Percentiles rank a stretch among this genome's conserved stretches.
Conservation (phyloP, 1,140 invertebrate genomes). For the Rhagoletis zephyria region DNA sequence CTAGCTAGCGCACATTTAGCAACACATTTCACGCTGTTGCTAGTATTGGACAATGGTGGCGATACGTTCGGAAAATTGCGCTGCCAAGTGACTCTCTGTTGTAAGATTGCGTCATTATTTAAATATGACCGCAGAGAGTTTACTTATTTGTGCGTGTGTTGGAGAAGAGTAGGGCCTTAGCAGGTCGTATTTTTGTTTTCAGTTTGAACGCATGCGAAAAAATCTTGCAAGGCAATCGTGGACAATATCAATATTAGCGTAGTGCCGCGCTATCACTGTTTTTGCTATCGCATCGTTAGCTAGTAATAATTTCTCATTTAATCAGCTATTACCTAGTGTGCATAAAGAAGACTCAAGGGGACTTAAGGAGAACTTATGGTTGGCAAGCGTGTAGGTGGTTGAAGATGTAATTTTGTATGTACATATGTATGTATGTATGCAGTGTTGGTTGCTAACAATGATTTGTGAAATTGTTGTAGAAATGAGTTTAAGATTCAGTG, state of each 20-base stretch:
- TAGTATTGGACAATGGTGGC: neutral
- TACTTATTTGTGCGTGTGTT: neutral
- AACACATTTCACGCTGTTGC: neutral
- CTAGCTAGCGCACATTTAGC: neutral
- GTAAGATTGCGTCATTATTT: conserved; percentile 24
- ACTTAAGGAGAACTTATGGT: conserved; percentile 14
- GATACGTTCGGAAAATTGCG: neutral
- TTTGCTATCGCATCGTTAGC: conserved; percentile 35
- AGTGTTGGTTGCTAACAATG: neutral
- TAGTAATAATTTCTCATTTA: conserved; percentile 47
- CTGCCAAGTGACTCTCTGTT: neutral
- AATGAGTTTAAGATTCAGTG: neutral
- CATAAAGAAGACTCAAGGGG: conserved; percentile 35
- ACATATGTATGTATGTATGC: neutral
- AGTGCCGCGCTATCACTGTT: neutral
- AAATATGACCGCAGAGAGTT: conserved; percentile 36
- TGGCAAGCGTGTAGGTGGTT: neutral
- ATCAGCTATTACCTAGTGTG: neutral
- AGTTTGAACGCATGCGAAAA: neutral
- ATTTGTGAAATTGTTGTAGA: conserved; percentile 16
- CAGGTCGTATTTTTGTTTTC: neutral
- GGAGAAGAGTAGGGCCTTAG: neutral
- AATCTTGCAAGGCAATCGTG: neutral
- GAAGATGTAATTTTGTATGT: neutral
- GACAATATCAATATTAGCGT: neutral